Percentiles rank a stretch among this genome's conserved stretches.
These are phyloP conservation scores for Microcebus lehilahytsara DNA, from an alignment of 2,113 vertebrate genomes.

Conservation along the genomic window DNA sequence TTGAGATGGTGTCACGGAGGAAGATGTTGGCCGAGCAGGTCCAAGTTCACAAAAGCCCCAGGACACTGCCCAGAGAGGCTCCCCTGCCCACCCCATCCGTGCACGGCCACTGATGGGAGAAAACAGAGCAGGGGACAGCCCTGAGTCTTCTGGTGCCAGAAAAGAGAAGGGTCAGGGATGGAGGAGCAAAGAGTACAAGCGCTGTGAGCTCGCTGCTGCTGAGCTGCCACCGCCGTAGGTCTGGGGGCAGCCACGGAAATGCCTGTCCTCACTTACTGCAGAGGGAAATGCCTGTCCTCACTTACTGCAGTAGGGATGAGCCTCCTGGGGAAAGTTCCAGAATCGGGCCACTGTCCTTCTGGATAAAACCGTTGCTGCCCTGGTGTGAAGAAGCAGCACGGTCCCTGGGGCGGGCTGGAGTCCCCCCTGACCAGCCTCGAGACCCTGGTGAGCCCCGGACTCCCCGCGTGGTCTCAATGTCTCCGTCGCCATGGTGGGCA, in stretches of 20 bases:
- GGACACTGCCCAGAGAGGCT: background rate
- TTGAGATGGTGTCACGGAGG: background rate
- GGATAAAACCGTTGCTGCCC: no score
- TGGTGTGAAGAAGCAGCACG: background rate
- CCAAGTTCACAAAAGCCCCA: fast-evolving
- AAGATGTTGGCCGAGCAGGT: background rate
- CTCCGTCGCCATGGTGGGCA: background rate
- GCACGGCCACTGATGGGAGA: background rate
- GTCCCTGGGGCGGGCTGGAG: fast-evolving
- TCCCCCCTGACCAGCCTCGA: fast-evolving
- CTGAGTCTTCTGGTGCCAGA: background rate
- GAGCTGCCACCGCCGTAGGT: fast-evolving
- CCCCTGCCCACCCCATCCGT: background rate
- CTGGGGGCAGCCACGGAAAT: background rate
- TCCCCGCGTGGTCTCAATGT: background rate
- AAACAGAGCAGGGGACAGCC: background rate
- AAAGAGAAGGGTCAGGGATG: background rate
- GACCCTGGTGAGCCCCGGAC: background rate
- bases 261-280: fast-evolving
- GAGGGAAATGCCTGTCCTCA: no score
- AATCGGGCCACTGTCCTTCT: background rate
- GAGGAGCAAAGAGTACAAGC: background rate
- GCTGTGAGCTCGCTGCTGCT: background rate
- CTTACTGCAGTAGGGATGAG: background rate
- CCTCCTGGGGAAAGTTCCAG: background rate